Base-by-base conservation (phyloP, 2,797 vertebrate genomes). In the Tadarida brasiliensis region DNA sequence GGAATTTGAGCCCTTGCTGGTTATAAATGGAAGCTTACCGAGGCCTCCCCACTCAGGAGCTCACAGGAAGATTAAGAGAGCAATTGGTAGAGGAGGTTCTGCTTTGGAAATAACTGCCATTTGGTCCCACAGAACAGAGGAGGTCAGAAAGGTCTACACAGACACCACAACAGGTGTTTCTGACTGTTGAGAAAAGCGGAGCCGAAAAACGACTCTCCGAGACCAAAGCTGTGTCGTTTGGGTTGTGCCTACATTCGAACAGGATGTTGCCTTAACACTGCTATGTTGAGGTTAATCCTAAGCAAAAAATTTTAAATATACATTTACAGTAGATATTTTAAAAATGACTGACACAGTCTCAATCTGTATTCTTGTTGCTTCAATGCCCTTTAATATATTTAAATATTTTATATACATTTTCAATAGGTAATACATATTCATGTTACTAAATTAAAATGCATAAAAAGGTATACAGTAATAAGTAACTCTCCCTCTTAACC, bases 361-460 rank as follows among this genome's bases (percentile, higher is more conserved):
- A 84, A 28, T 93, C 51, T 20, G 24, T 86, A 85, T 63, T 71
- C 16, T 90, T 83, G 19, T 51, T 89, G 76, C 12, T 95, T 80
- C 44, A 59, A 35, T 59, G 5, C 12, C 14, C 51, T 84, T 93
- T 83, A 92, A 78, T 73, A n/a, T 44, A 86, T 63, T 65, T 90
- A 84, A 92, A 56, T 76, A 89, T 68, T 76, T 91, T n/a, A 81
- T 90, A 65, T 92, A 81, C 68, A 61, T 91, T 87, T 90, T 87
- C 47, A 93, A 30, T 71, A 87, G 5, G 3, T 93, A 87, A 77
- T 81, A 51, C 15, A 68, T 76, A 76, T 39, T 82, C 56, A 35
- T 71, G 47, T 24, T 54, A 77, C 54, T 39, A 76, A 94, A 77
- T 35, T 87, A 80, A 89, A 96, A 74, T 20, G 56, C 30, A 91